A percentile compares a stretch with the other conserved stretches of the same genome.
Conservation (phyloP, 35 echinoderm and acorn worm genomes). For the Heliocidaris erythrogramma region DNA sequence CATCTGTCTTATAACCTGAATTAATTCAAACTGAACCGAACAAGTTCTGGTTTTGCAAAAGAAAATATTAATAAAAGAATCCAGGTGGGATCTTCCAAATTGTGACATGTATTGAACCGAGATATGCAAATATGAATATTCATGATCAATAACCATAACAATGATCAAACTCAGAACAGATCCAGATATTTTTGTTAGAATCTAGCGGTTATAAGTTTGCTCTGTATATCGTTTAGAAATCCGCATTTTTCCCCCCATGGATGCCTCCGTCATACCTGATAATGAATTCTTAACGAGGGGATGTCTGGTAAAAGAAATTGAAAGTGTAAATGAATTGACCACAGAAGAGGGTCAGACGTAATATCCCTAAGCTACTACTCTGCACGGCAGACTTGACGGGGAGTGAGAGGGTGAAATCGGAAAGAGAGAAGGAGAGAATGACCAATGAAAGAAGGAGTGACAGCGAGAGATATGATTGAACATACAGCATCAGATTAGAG, state of each 20-base stretch:
- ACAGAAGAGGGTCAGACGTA: not conserved
- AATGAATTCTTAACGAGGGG: not conserved
- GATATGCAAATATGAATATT: not conserved
- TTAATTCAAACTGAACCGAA: no score
- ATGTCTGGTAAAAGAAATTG: not conserved
- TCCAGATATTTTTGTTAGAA: not conserved
- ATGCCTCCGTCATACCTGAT: not conserved
- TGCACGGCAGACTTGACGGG: not conserved
- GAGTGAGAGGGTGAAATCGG: not conserved
- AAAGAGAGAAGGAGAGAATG: not conserved
- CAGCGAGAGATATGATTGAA: not conserved
- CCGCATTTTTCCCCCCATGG: not conserved
- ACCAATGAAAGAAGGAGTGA: not conserved
- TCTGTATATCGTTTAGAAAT: not conserved
- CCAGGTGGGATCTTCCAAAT: not conserved
- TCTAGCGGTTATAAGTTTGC: not conserved
- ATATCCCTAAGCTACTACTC: not conserved
- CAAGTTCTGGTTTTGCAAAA: no score
- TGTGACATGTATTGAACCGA: not conserved
- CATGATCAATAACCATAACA: not conserved
- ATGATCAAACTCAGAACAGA: not conserved
- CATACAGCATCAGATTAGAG: not conserved
- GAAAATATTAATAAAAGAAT: no score
- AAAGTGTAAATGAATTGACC: constrained; percentile 7
- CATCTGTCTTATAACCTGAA: no score